Percentiles rank a stretch among this genome's conserved stretches.
These are phyloP conservation scores for Anolis apletophallus DNA, from an alignment of 2,797 vertebrate genomes.

Conservation along the genomic window DNA sequence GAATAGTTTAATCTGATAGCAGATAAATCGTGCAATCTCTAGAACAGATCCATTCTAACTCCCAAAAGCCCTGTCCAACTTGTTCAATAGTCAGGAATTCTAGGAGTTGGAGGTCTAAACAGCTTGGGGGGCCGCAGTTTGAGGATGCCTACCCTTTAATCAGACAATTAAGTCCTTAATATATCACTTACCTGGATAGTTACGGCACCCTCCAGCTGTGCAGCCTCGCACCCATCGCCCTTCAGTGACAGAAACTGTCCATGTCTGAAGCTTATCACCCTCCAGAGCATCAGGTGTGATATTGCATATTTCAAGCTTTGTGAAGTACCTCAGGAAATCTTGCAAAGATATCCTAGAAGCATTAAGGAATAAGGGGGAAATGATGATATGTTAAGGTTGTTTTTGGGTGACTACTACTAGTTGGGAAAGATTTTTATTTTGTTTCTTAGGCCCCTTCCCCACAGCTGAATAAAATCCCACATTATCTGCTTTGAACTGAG, in stretches of 20 bases:
- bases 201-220: constrained; percentile 95
- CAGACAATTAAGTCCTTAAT: background rate
- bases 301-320: constrained; percentile 98
- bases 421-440: background rate
- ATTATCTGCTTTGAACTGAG: too few species aligned
- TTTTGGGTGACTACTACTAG: background rate
- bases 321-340: constrained; percentile 96
- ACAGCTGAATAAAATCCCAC: too few species aligned
- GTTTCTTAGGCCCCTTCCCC: too few species aligned
- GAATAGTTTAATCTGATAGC: too few species aligned
- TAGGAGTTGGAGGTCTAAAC: too few species aligned
- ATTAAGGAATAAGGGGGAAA: constrained; percentile 13
- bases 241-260: constrained; percentile 97
- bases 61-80: too few species aligned
- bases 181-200: constrained; percentile 87
- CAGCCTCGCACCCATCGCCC: constrained; percentile 96
- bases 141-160: too few species aligned
- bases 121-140: too few species aligned
- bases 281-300: constrained; percentile 94
- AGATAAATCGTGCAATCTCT: too few species aligned
- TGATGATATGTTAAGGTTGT: background rate
- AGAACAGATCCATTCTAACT: too few species aligned
- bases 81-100: too few species aligned
- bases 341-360: constrained; percentile 92
- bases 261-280: constrained; percentile 91